Percentiles rank a stretch among this genome's conserved stretches.
Conservation (phyloP, 1,140 invertebrate genomes). For the Drosophila erecta region DNA sequence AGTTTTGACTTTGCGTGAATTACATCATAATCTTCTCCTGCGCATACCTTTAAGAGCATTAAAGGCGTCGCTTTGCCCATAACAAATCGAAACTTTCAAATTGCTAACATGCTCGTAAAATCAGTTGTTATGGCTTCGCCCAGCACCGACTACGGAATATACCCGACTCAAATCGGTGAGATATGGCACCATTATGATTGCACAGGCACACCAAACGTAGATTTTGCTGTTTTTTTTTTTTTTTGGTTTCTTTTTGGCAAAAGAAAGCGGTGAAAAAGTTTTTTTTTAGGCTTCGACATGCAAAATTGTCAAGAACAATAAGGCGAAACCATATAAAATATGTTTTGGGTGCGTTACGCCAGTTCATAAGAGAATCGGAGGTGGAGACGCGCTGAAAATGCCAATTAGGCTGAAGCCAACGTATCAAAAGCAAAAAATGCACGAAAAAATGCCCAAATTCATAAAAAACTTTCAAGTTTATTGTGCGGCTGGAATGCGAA, state of each 20-base stretch:
- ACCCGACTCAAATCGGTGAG: conserved; percentile 35
- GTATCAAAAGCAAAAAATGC: conserved; percentile 17
- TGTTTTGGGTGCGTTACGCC: conserved; percentile 52
- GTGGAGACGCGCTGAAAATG: conserved; percentile 37
- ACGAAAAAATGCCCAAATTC: conserved; percentile 11
- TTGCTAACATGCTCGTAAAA: conserved; percentile 50
- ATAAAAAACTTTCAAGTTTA: conserved; percentile 51
- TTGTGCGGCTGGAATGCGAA: conserved; percentile 53
- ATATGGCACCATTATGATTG: conserved; percentile 58
- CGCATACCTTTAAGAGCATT: conserved; percentile 49
- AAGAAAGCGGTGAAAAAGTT: conserved; percentile 29
- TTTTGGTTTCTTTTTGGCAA: conserved; percentile 4
- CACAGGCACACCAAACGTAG: conserved; percentile 17
- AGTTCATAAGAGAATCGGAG: conserved; percentile 1
- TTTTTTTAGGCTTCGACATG: conserved; percentile 18
- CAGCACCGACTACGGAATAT: conserved; percentile 21
- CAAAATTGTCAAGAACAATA: conserved; percentile 54
- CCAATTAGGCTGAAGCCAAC: conserved; percentile 36
- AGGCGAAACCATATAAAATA: conserved; percentile 58
- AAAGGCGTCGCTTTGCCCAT: conserved; percentile 41
- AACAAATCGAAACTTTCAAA: conserved; percentile 54
- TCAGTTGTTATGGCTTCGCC: conserved; percentile 52
- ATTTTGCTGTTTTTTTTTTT: not conserved
- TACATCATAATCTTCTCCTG: conserved; percentile 49
- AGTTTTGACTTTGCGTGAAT: conserved; percentile 38